Base-by-base conservation (phyloP, 2,797 vertebrate genomes). In the Halcyon chelicuti region DNA sequence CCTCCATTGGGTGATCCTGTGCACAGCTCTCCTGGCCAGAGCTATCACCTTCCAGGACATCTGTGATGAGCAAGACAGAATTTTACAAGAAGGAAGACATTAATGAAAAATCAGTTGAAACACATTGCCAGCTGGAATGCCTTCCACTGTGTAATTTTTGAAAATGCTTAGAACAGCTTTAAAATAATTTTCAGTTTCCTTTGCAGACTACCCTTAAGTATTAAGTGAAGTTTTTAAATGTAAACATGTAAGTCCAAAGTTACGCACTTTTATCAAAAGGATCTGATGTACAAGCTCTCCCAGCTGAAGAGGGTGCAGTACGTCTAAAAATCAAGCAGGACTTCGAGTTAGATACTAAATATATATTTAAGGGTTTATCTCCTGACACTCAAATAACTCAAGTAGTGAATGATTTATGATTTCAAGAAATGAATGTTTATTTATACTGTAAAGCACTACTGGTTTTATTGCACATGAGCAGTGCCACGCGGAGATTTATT, bases 291-390 rank as follows among this genome's bases (percentile, higher is more conserved):
- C 55, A 66, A 60, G 21, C 39, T 66, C 66, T 75, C 60, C 55
- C 60, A 79, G 62, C 51, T 81, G 71, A 79, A 49, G 4, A 51
- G 31, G 4, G 0, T 88, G 52, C 23, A 60, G 39, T 49, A 23
- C 44, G 70, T 90, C 39, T 0, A 2, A 81, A 7, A 25, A 66
- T 42, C 39, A 76, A 42, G 31, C 73, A 93, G 35, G 29, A 66
- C 60, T 96, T 94, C 28, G 22, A 88, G 67, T 62, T 91, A 87
- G 47, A 63, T 92, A 49, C 77, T 92, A 94, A 92, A 82, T 84
- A 93, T 57, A 94, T 63, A 93, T 91, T 94, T 95, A 93, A 85
- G 52, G 60, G 63, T 88, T 95, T 93, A 73, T 90, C 22, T 60
- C 47, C 60, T 23, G 74, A 91, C 86, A 93, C 31, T 13, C 71